Evolutionary conservation across 2,797 vertebrate genomes (phyloP).

Genomic region (Odontamblyopus rebecca): DNA sequence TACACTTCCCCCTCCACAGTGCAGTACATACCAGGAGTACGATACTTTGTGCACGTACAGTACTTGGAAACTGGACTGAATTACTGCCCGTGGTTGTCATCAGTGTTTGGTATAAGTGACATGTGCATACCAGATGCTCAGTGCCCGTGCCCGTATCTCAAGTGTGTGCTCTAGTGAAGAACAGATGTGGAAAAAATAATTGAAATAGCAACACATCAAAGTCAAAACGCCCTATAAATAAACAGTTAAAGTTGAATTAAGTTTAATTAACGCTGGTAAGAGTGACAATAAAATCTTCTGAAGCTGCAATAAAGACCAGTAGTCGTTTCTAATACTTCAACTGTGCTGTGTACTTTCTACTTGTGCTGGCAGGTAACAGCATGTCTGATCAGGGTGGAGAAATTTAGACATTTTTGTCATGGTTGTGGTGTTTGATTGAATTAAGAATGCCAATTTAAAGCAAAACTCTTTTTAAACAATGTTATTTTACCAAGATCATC

Average conservation of each 20-base stretch:
- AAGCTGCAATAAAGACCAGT: background rate
- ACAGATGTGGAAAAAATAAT: slow-evolving; percentile 41
- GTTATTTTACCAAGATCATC: background rate
- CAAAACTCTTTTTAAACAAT: background rate
- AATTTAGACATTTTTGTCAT: background rate
- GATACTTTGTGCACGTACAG: slow-evolving; percentile 24
- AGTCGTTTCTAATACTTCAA: background rate
- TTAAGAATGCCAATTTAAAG: background rate
- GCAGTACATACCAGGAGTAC: background rate
- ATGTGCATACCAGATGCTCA: slow-evolving; percentile 72
- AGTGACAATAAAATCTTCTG: background rate
- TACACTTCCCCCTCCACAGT: background rate
- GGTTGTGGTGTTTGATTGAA: background rate
- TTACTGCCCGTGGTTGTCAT: slow-evolving; percentile 61
- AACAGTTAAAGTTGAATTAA: background rate
- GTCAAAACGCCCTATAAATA: slow-evolving; percentile 17
- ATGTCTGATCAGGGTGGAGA: background rate
- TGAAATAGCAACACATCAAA: slow-evolving; percentile 22
- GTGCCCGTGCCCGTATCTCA: slow-evolving; percentile 45
- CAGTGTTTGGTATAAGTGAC: slow-evolving; percentile 52
- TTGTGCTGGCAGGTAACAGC: background rate
- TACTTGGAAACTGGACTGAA: slow-evolving; percentile 54
- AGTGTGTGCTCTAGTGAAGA: slow-evolving; percentile 35
- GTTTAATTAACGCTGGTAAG: background rate
- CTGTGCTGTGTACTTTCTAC: background rate